A percentile compares a stretch with the other conserved stretches of the same genome.
Conservation (phyloP, 2,113 vertebrate genomes). For the Equus przewalskii region DNA sequence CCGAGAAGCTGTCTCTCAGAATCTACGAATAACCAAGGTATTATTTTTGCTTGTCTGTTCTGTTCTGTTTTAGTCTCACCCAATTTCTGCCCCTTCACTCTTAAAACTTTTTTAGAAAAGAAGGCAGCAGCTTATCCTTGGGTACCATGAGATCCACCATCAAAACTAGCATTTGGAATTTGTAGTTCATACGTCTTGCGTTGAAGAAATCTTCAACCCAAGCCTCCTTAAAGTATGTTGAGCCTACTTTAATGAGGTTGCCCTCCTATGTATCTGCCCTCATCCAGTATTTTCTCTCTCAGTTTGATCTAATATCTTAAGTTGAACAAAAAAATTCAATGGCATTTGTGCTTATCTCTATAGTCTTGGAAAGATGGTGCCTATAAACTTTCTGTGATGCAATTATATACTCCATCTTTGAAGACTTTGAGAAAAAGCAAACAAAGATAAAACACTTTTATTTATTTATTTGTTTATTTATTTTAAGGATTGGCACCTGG, state of each 20-base stretch:
- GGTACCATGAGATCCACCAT: background rate
- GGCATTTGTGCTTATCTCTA: background rate
- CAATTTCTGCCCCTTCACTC: background rate
- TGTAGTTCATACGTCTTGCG: background rate
- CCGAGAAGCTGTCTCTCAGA: background rate
- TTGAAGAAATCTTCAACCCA: background rate
- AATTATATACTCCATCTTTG: background rate
- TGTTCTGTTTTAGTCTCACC: background rate
- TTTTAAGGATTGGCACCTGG: too few species aligned
- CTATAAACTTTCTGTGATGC: background rate
- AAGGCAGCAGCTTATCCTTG: background rate
- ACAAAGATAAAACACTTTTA: background rate
- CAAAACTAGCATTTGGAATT: background rate
- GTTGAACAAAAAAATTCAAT: background rate
- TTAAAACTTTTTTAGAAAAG: background rate
- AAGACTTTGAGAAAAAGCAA: background rate
- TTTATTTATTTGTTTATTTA: background rate
- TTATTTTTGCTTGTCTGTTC: background rate
- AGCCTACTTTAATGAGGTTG: background rate
- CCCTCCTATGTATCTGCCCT: background rate
- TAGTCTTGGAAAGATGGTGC: background rate
- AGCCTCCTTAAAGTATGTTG: background rate
- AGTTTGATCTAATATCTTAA: background rate
- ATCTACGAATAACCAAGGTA: background rate
- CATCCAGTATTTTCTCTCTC: background rate